Evolutionary conservation across 1,140 invertebrate genomes (phyloP).

Genomic region (Pseudomyrmex dendroicus): DNA sequence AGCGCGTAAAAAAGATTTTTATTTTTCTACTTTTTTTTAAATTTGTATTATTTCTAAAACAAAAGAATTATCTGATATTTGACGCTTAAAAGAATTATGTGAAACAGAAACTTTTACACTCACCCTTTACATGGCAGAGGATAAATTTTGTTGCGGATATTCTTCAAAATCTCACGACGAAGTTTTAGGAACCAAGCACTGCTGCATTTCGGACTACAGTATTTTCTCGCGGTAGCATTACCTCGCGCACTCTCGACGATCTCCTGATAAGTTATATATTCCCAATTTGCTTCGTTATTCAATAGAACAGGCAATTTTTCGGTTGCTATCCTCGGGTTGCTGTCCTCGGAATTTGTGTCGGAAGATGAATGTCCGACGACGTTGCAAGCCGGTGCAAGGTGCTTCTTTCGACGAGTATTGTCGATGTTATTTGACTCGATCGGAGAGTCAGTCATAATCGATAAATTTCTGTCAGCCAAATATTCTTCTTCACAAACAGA

Average conservation of each 20-base stretch:
- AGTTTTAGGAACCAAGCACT: slow-evolving; percentile 71
- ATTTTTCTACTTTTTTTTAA: neutral
- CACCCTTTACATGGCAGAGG: slow-evolving; percentile 62
- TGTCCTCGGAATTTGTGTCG: slow-evolving; percentile 4
- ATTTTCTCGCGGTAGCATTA: slow-evolving; percentile 26
- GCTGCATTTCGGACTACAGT: slow-evolving; percentile 44
- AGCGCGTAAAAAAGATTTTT: no score
- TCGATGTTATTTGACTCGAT: slow-evolving; percentile 18
- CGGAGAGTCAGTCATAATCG: slow-evolving; percentile 71
- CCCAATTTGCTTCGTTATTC: slow-evolving; percentile 38
- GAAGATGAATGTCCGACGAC: neutral
- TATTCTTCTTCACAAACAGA: neutral
- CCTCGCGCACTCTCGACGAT: slow-evolving; percentile 35
- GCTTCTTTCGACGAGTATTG: slow-evolving; percentile 13
- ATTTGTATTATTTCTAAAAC: neutral
- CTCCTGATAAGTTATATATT: slow-evolving; percentile 6
- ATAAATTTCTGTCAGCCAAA: slow-evolving; percentile 60
- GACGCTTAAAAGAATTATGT: neutral
- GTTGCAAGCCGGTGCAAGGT: neutral
- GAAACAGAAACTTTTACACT: slow-evolving; percentile 40
- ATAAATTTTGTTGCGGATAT: slow-evolving; percentile 69
- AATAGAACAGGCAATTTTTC: slow-evolving; percentile 43
- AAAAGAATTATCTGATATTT: neutral
- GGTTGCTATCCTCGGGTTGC: slow-evolving; percentile 19
- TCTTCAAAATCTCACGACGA: slow-evolving; percentile 71